Evolutionary conservation across 2,113 vertebrate genomes (phyloP), one percentile per base, ranked within the genome.

Genomic region (Antigone vipio): DNA sequence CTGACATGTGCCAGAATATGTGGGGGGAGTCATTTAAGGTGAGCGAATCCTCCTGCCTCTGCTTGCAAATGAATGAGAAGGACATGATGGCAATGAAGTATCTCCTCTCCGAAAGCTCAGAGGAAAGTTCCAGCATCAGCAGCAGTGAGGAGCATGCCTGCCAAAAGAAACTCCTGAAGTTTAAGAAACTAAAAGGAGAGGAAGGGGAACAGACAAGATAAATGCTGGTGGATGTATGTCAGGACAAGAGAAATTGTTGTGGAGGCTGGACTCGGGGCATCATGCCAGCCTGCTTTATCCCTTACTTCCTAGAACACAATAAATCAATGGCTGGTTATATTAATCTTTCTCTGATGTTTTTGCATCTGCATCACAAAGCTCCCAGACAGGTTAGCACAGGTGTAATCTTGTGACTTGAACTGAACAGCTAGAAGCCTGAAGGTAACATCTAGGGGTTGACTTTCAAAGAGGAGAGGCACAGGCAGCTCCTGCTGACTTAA

Each of bases 1-100:
- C 94, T 34, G 97, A 98, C 58, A 67, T 98, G 93, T 98, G 98
- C 82, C 83, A 95, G 69, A 98, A 15, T 50, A 97, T 98, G 95
- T 98, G 98, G 98, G 98, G 98, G 4, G 1, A 74, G 27, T 98
- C 98, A 35, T 97, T 98, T 50, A 96, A 94, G 42, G 96, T 97
- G 76, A 97, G 93, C 55, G 6, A 95, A 49, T 97, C 95, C 38
- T 75, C 96, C 73, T 98, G 98, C 91, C 96, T 94, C 90, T 98
- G 98, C 96, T 94, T 98, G 85, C 95, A 97, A 95, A 94, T 98
- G 97, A 96, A 97, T 58, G 72, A 96, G 81, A 97, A 89, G 68
- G 98, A 98, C 78, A 35, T 5, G 8, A 34, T 92, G 45, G 94
- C 88, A 11, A 64, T 97, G 68, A 97, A 95, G 45, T 85, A 98